Evolutionary conservation across 2,888 invertebrate genomes (phyloP).

Genomic region (Heliconius ethilla): DNA sequence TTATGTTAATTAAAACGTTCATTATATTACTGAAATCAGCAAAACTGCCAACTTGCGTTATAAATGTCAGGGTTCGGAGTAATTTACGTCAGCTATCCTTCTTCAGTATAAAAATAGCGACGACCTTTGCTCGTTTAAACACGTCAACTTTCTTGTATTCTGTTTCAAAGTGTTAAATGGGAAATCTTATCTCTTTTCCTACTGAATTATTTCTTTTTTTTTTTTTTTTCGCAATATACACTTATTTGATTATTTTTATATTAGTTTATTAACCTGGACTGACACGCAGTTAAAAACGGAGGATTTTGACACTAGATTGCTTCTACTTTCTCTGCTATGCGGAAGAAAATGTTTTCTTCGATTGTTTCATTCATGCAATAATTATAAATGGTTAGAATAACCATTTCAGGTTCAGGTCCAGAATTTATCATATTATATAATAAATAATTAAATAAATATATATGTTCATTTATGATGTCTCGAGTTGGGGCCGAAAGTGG

Average conservation of each 20-base stretch:
- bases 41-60: conserved; percentile 8
- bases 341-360: too few species aligned
- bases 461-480: too few species aligned
- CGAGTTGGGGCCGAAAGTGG: too few species aligned
- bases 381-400: too few species aligned
- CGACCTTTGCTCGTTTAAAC: conserved; percentile 25
- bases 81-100: conserved; percentile 47
- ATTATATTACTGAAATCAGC: conserved; percentile 8
- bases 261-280: neutral
- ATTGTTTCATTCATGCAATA: too few species aligned
- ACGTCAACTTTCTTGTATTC: conserved; percentile 25
- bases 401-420: too few species aligned
- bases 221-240: neutral
- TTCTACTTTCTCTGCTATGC: too few species aligned
- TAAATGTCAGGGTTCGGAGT: conserved; percentile 47
- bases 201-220: neutral
- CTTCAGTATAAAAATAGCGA: conserved; percentile 37
- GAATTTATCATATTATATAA: too few species aligned
- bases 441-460: too few species aligned
- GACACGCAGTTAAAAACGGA: too few species aligned
- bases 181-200: neutral
- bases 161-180: conserved; percentile 5
- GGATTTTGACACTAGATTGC: too few species aligned
- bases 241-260: neutral
- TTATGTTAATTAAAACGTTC: conserved; percentile 6